Conservation (phyloP, 2,797 vertebrate species). For the Hydrophis major region DNA sequence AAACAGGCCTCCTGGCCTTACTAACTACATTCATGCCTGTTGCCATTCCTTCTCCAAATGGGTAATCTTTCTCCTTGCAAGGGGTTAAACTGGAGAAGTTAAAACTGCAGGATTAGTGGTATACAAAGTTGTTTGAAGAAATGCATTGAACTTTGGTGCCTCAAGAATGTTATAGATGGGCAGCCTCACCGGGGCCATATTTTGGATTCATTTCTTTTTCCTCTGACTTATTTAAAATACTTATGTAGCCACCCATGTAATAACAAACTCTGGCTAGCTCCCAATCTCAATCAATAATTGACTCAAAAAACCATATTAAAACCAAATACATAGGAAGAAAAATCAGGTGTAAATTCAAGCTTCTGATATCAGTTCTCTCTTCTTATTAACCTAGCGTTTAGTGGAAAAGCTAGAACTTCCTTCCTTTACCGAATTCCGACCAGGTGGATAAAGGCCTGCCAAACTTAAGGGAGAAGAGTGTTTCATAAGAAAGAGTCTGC, state of each 20-base stretch:
- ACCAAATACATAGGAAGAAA: background rate
- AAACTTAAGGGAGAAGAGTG: background rate
- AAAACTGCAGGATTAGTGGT: background rate
- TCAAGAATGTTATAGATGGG: background rate
- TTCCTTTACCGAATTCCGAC: background rate
- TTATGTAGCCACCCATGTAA: background rate
- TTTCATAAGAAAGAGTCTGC: background rate
- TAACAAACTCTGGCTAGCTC: background rate
- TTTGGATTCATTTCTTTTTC: background rate
- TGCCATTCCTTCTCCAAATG: background rate
- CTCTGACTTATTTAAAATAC: background rate
- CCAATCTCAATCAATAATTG: background rate
- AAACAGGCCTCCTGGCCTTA: background rate
- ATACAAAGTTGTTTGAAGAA: background rate
- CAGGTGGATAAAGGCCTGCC: background rate
- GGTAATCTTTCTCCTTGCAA: background rate
- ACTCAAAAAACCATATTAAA: background rate
- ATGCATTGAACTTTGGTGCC: background rate
- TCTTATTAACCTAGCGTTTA: background rate
- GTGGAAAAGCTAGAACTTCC: background rate
- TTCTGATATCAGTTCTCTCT: no score
- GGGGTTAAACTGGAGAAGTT: background rate
- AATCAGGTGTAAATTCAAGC: background rate
- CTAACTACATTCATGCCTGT: background rate
- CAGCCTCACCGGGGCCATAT: background rate